Conservation (phyloP, 2,113 vertebrate genomes). For the Alethe diademata region DNA sequence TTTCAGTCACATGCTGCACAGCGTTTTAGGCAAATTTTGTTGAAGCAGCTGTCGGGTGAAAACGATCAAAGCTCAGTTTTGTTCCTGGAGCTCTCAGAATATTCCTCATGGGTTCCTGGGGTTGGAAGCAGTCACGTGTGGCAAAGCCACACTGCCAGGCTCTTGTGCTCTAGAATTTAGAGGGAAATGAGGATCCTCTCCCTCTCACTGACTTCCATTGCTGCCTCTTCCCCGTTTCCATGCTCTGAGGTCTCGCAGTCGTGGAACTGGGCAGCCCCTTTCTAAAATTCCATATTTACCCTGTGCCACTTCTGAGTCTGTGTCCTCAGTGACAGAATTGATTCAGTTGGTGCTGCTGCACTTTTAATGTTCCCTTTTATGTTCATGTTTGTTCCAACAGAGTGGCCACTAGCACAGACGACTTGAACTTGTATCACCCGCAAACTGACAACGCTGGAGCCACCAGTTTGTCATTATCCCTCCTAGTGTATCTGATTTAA, state of each 20-base stretch:
- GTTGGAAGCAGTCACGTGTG: constrained; percentile 74
- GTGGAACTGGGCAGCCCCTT: not conserved
- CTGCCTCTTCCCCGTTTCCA: not conserved
- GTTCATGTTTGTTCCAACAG: constrained; percentile 69
- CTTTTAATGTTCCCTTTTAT: constrained; percentile 65
- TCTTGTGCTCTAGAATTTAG: not conserved
- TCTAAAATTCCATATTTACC: constrained; percentile 10
- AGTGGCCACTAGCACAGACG: constrained; percentile 64
- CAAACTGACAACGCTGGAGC: constrained; percentile 60
- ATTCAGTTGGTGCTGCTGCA: constrained; percentile 48
- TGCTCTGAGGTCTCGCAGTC: not conserved
- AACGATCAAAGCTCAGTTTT: constrained; percentile 78
- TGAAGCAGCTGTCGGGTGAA: constrained; percentile 67
- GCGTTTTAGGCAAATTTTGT: constrained; percentile 45
- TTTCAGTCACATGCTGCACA: constrained; percentile 71
- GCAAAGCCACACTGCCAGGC: constrained; percentile 66
- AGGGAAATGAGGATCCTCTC: constrained; percentile 44
- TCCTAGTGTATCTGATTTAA: constrained; percentile 67
- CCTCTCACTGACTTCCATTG: constrained; percentile 33
- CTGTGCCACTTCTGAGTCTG: not conserved
- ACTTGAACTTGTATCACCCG: constrained; percentile 70
- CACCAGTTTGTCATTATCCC: constrained; percentile 66
- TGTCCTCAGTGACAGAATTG: constrained; percentile 15
- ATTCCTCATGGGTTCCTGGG: constrained; percentile 73
- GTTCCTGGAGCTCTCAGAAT: constrained; percentile 69